Evolutionary conservation across 2,888 invertebrate species (phyloP).

Genomic region (Agrochola litura): DNA sequence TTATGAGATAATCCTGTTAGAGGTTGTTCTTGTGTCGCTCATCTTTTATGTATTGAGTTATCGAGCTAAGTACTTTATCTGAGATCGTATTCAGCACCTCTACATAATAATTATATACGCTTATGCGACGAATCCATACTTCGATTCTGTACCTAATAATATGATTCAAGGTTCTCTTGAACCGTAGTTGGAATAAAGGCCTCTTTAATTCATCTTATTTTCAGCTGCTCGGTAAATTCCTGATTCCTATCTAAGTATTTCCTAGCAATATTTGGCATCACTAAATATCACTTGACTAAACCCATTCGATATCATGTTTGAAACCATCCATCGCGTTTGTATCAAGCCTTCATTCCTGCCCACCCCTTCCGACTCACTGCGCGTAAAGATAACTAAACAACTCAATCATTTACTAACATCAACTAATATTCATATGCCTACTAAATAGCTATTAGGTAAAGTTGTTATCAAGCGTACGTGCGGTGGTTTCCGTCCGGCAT

Average conservation of each 20-base stretch:
- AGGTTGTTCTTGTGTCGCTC: slow-evolving; percentile 12
- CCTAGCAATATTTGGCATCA: not conserved
- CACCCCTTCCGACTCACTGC: not conserved
- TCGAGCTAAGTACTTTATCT: not conserved
- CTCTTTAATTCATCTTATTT: not conserved
- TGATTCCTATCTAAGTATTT: not conserved
- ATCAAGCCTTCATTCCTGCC: not conserved
- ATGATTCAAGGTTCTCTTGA: not conserved
- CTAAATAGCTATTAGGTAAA: not conserved
- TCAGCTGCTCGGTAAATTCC: not conserved
- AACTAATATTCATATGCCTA: not conserved
- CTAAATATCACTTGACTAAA: not conserved
- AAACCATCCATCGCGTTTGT: not conserved
- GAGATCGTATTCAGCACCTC: not conserved
- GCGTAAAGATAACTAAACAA: slow-evolving; percentile 49
- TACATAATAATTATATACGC: not conserved
- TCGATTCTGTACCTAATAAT: not conserved
- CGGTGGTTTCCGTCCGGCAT: slow-evolving; percentile 28
- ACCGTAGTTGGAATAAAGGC: not conserved
- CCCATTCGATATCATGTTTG: slow-evolving; percentile 1
- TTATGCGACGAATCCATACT: not conserved
- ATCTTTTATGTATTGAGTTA: slow-evolving; percentile 33
- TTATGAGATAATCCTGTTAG: slow-evolving; percentile 31
- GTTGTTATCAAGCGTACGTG: slow-evolving; percentile 38
- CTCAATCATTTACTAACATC: slow-evolving; percentile 26